Evolutionary conservation across 1,140 invertebrate genomes (phyloP).

Genomic region (Stratiolaelaps scimitus): DNA sequence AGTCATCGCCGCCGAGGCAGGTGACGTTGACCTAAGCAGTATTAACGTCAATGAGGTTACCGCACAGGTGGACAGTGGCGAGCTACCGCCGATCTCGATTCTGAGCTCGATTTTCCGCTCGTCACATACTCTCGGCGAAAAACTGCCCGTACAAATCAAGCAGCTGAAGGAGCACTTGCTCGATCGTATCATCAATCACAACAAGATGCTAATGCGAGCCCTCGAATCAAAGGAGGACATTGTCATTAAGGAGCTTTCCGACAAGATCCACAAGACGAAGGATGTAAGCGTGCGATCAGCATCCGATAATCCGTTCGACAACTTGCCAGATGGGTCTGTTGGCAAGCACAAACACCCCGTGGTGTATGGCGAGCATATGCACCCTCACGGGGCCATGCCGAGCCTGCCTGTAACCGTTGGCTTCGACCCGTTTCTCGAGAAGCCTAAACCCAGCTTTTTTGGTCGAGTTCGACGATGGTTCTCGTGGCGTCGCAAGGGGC

Average conservation of each 20-base stretch:
- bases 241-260: not conserved
- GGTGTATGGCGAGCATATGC: no score
- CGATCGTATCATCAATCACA: conserved; percentile 14
- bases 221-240: not conserved
- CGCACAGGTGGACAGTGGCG: conserved; percentile 6
- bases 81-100: not conserved
- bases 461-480: not conserved
- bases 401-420: not conserved
- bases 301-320: not conserved
- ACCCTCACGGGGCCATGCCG: not conserved
- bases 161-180: conserved; percentile 2
- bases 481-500: not conserved
- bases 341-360: no score
- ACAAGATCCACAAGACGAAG: not conserved
- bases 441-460: not conserved
- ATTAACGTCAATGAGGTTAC: conserved; percentile 1
- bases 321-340: no score
- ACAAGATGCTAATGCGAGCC: not conserved
- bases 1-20: no score
- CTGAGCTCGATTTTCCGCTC: not conserved
- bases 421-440: conserved; percentile 2
- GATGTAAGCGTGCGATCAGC: not conserved
- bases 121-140: not conserved
- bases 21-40: no score
- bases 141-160: not conserved